Base-by-base conservation (phyloP, 2,797 vertebrate genomes). In the Acipenser ruthenus region DNA sequence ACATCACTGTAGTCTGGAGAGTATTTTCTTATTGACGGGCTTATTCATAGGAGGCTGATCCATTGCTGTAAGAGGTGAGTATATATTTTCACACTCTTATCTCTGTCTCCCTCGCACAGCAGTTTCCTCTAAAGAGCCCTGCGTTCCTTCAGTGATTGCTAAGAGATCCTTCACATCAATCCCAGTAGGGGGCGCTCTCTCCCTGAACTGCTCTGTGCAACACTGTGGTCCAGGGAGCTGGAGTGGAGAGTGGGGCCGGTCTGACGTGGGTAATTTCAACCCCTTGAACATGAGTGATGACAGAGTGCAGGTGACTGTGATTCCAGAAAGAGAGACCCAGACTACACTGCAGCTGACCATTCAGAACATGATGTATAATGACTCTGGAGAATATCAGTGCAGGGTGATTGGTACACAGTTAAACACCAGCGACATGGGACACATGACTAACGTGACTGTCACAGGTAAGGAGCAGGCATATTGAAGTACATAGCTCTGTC, bases 271-370 rank as follows among this genome's bases (percentile, higher is more conserved):
- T 37, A 37, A 23, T 72, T 66, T 73, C 67, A 49, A 70, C 10
- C 37, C 50, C 11, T 12, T 78, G 73, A 6, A 55, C 65, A 0
- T 37, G 3, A 37, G 37, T 37, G 37, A 37, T 37, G 37, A 37
- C 37, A 37, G 37, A 65, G 49, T 71, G 48, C 74, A 56, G 9
- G 64, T 37, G 12, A 67, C 68, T 50, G 66, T 48, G 0, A 72
- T 69, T 10, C 74, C 72, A 64, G 65, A 67, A 47, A 73, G 72
- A 52, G 65, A 69, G 48, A 72, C 63, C 74, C 72, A 72, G 23
- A 2, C 62, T n/a, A 74, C 13, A 48, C 47, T 67, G 59, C 65
- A 50, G 12, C 11, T 65, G 52, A 65, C 50, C 15, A 37, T 37
- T 37, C 37, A 37, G 37, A 37, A 37, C 37, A 5, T 37, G 37